Evolutionary conservation across 1,140 invertebrate species (phyloP).

Genomic region (Aleiodes sp.): DNA sequence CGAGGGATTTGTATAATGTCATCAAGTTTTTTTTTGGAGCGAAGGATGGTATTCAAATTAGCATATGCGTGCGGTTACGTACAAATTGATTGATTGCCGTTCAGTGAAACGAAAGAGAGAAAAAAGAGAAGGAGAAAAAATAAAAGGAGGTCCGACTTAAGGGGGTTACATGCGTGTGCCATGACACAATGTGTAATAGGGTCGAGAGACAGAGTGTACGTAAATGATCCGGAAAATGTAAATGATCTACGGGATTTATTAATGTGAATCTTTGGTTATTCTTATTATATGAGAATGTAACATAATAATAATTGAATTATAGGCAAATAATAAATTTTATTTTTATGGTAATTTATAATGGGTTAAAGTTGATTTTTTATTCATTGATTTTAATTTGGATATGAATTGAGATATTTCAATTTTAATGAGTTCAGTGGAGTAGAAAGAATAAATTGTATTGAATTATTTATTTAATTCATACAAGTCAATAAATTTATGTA

Average conservation of each 20-base stretch:
- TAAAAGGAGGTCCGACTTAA: conserved; percentile 5
- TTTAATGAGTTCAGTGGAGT: too few species aligned
- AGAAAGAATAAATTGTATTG: too few species aligned
- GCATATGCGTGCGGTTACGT: background rate
- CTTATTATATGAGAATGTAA: background rate
- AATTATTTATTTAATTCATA: too few species aligned
- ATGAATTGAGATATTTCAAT: too few species aligned
- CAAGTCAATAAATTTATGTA: too few species aligned
- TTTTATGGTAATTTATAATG: too few species aligned
- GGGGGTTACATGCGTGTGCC: conserved; percentile 24
- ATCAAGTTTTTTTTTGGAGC: background rate
- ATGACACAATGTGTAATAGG: background rate
- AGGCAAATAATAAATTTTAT: background rate
- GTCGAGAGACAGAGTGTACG: background rate
- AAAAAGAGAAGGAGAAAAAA: conserved; percentile 10
- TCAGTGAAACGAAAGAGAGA: background rate
- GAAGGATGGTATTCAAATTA: background rate
- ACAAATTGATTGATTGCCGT: conserved; percentile 15
- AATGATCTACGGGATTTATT: conserved; percentile 9
- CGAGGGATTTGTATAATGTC: background rate
- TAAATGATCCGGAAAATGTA: conserved; percentile 35
- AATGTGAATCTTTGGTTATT: background rate
- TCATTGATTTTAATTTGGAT: too few species aligned
- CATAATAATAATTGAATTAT: background rate
- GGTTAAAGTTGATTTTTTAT: background rate